Percentiles rank a stretch among this genome's conserved stretches.
Conservation (phyloP, 1,140 invertebrate genomes). For the Lepidurus apus region DNA sequence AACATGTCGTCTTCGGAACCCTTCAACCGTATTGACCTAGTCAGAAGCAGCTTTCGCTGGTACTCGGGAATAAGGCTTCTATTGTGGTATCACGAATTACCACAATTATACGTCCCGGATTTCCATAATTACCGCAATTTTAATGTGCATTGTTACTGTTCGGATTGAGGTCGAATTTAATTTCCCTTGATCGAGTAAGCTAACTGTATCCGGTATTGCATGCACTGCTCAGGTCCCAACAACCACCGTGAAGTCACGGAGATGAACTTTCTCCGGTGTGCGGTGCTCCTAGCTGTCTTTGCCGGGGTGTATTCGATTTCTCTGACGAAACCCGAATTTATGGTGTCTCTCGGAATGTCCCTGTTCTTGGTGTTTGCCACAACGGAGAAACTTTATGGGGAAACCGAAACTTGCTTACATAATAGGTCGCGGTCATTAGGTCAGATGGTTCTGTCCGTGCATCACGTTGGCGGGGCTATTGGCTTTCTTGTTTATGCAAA, state of each 20-base stretch:
- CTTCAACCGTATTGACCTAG: background rate
- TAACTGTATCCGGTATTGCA: background rate
- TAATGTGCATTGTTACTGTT: background rate
- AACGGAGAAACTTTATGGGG: background rate
- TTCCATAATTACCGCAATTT: background rate
- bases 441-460: conserved; percentile 1
- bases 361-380: background rate
- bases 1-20: background rate
- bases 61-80: background rate
- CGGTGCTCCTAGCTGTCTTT: background rate
- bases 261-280: background rate
- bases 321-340: background rate
- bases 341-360: background rate
- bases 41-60: too few relatives aligned
- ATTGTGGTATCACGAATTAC: background rate
- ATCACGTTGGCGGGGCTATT: conserved; percentile 8
- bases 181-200: background rate
- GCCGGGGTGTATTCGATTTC: background rate
- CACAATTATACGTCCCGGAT: background rate
- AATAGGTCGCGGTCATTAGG: conserved; percentile 12
- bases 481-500: background rate
- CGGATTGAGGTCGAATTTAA: background rate
- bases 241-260: background rate
- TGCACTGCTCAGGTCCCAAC: background rate
- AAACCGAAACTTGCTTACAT: background rate